Percentiles rank a stretch among this genome's conserved stretches.
phyloP scores from a whole-genome alignment of 2,888 invertebrate genomes.

The Villa cingulata region DNA sequence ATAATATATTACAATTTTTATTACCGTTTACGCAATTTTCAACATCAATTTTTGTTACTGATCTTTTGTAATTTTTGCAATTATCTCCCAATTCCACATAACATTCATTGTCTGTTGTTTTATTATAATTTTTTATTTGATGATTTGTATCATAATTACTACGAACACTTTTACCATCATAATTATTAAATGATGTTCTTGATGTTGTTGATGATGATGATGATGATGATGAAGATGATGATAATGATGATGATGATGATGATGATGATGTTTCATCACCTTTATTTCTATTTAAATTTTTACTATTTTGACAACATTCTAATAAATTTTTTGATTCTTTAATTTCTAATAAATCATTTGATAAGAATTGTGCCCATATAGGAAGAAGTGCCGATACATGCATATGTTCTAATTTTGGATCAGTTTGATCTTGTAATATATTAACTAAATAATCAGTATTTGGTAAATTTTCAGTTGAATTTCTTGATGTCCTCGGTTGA shows the following conservation, averaged over 20 bases:
- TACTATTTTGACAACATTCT: constrained; percentile 35
- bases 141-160: too few relatives aligned
- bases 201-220: too few relatives aligned
- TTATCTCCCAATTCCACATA: constrained; percentile 37
- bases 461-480: constrained; percentile 46
- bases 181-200: too few relatives aligned
- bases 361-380: constrained; percentile 64
- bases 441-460: constrained; percentile 46
- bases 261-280: background rate
- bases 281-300: background rate
- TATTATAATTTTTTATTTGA: background rate
- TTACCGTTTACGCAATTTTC: constrained; percentile 50
- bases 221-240: too few relatives aligned
- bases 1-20: background rate
- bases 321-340: constrained; percentile 44
- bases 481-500: constrained; percentile 36
- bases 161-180: too few relatives aligned
- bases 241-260: too few relatives aligned
- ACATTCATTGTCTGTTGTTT: constrained; percentile 40
- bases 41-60: constrained; percentile 50
- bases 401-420: constrained; percentile 44
- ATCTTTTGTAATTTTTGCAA: constrained; percentile 55
- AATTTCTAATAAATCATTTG: constrained; percentile 57
- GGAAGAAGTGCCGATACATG: constrained; percentile 65
- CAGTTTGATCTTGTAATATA: constrained; percentile 42